A percentile compares a stretch with the other conserved stretches of the same genome.
Evolutionary conservation across 1,140 invertebrate genomes (phyloP).

Genomic region (Drosophila lini): DNA sequence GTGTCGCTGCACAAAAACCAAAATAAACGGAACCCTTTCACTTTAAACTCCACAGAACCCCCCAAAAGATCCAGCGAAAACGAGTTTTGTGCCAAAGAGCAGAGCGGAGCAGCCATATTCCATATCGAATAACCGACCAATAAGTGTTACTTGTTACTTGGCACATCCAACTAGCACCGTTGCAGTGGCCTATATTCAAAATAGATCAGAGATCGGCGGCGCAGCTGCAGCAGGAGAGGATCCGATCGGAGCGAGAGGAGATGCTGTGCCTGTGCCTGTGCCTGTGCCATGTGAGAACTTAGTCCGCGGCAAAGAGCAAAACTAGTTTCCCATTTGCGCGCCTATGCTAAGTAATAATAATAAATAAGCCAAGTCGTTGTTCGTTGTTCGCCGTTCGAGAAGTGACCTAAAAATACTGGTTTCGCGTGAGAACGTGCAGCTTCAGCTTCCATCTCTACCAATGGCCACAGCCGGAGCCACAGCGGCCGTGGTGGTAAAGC

Average conservation of each 20-base stretch:
- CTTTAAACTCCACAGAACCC: slow-evolving; percentile 61
- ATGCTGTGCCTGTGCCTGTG: slow-evolving; percentile 10
- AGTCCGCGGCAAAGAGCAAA: slow-evolving; percentile 44
- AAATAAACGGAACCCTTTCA: slow-evolving; percentile 71
- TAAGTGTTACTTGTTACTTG: slow-evolving; percentile 44
- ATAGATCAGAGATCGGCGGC: slow-evolving; percentile 69
- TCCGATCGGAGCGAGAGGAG: slow-evolving; percentile 16
- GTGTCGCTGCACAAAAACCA: slow-evolving; percentile 15
- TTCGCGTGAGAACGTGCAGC: slow-evolving; percentile 69
- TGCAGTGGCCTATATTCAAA: slow-evolving; percentile 82
- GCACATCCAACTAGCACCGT: slow-evolving; percentile 65
- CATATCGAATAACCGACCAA: slow-evolving; percentile 55
- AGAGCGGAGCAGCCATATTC: slow-evolving; percentile 44
- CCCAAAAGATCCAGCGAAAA: slow-evolving; percentile 56
- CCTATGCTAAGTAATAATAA: slow-evolving; percentile 81
- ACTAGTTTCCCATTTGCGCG: slow-evolving; percentile 74
- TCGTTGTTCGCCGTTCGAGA: slow-evolving; percentile 50
- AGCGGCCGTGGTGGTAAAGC: slow-evolving; percentile 72
- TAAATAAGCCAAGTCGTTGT: slow-evolving; percentile 66
- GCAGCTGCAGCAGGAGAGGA: slow-evolving; percentile 46
- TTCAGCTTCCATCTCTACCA: slow-evolving; percentile 24
- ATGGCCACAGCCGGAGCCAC: slow-evolving; percentile 60
- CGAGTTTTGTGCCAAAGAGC: slow-evolving; percentile 57
- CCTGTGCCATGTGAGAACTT: slow-evolving; percentile 54
- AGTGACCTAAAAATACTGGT: slow-evolving; percentile 84